Conservation (phyloP, 2,888 invertebrate species). For the Furcula furcula region DNA sequence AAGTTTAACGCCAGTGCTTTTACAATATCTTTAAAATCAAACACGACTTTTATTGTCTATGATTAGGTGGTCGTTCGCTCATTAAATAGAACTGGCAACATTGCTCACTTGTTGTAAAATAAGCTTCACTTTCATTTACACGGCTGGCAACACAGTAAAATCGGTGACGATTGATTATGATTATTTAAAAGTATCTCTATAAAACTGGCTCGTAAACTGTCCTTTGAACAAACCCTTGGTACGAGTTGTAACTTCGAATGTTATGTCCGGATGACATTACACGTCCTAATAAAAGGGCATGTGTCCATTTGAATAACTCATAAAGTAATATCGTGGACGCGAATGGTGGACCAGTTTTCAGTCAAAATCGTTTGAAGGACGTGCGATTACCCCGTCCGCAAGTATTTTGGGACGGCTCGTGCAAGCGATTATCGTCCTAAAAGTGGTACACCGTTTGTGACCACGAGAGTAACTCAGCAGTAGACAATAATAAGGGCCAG, state of each 20-base stretch:
- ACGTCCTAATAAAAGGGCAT: no score
- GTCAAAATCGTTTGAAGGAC: no score
- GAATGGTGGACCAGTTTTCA: no score
- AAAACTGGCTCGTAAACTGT: conserved; percentile 32
- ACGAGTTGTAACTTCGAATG: background rate
- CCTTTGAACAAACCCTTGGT: conserved; percentile 13
- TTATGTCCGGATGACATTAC: background rate
- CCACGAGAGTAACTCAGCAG: no score
- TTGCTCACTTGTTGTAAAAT: conserved; percentile 11
- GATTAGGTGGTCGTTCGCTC: conserved; percentile 5
- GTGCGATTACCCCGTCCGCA: no score
- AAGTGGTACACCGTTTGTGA: no score
- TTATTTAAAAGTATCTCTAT: conserved; percentile 27
- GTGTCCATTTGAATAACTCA: no score
- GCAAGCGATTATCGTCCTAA: no score
- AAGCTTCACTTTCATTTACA: conserved; percentile 9
- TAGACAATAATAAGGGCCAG: no score
- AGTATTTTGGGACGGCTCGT: no score
- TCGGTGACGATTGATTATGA: conserved; percentile 30
- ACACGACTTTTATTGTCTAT: conserved; percentile 8
- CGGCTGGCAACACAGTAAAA: conserved; percentile 27
- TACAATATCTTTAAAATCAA: conserved; percentile 10
- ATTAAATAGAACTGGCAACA: conserved; percentile 10
- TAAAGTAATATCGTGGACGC: no score
- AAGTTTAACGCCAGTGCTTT: background rate